A percentile compares a stretch with the other conserved stretches of the same genome.
These are phyloP conservation scores for Pitangus sulphuratus DNA, from an alignment of 2,797 vertebrate species.

Conservation along the genomic window DNA sequence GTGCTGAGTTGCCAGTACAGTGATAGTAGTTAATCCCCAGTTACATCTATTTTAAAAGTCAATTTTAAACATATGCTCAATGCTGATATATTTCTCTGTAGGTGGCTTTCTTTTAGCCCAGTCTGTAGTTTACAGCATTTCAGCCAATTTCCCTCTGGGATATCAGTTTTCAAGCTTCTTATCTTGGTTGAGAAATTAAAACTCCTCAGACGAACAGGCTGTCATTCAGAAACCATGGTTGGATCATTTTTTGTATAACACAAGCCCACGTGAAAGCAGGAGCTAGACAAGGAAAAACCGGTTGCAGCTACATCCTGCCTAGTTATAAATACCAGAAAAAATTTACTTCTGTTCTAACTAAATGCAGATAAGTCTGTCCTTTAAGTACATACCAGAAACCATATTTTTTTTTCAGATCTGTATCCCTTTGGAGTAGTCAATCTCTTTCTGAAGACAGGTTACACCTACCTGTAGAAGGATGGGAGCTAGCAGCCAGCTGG, in stretches of 20 bases:
- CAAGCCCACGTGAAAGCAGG: neutral
- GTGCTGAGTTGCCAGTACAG: neutral
- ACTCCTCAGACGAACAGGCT: neutral
- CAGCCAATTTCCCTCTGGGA: conserved; percentile 47
- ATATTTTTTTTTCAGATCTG: neutral
- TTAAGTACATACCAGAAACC: neutral
- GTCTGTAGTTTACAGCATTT: conserved; percentile 37
- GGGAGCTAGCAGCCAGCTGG: neutral
- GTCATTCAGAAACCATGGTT: conserved; percentile 22
- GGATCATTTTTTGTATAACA: neutral
- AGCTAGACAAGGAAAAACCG: conserved; percentile 6
- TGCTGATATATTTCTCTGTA: conserved; percentile 54
- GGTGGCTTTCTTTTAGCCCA: conserved; percentile 26
- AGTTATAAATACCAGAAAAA: neutral
- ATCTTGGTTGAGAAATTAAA: conserved; percentile 36
- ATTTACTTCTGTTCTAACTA: neutral
- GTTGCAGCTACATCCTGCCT: neutral
- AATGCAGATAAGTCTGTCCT: neutral
- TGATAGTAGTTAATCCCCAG: conserved; percentile 48
- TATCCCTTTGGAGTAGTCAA: neutral
- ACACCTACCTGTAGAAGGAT: neutral
- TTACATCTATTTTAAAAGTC: conserved; percentile 65
- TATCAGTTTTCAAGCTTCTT: conserved; percentile 55
- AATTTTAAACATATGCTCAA: conserved; percentile 62
- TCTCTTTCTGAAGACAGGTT: neutral